phyloP scores from a whole-genome alignment of 2,797 vertebrate species.

The Agapornis canus region DNA sequence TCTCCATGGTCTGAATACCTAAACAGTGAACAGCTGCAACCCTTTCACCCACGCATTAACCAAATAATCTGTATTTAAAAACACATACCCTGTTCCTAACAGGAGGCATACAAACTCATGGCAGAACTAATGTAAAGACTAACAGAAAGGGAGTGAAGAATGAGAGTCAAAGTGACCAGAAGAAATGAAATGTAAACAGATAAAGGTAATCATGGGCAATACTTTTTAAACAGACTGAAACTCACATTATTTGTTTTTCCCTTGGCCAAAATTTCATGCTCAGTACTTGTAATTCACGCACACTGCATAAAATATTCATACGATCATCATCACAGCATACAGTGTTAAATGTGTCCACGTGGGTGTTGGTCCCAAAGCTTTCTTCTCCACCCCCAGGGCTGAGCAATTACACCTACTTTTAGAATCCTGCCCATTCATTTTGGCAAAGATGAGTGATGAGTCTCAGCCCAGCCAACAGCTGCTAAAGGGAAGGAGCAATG shows the following conservation, averaged over 20 bases:
- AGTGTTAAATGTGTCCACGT: rapidly evolving
- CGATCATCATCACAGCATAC: neutral
- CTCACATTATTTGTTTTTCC: neutral
- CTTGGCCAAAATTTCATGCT: neutral
- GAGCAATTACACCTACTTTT: neutral
- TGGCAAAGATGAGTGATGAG: neutral
- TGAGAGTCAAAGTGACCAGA: neutral
- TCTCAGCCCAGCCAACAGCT: neutral
- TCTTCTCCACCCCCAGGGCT: rapidly evolving
- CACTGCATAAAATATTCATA: rapidly evolving
- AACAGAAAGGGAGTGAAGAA: neutral
- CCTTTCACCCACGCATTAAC: neutral
- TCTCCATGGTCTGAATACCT: neutral
- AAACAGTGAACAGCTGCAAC: neutral
- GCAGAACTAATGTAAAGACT: neutral
- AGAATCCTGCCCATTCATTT: neutral
- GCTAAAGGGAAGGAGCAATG: neutral
- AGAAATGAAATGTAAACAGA: neutral
- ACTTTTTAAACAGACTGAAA: neutral
- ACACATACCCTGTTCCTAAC: neutral
- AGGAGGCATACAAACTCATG: neutral
- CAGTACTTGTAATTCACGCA: neutral
- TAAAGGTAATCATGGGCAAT: neutral
- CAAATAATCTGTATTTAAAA: neutral
- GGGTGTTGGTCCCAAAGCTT: neutral